A percentile compares a stretch with the other conserved stretches of the same genome.
These are phyloP conservation scores for Gopherus flavomarginatus DNA, from an alignment of 2,113 vertebrate genomes.

Conservation along the genomic window DNA sequence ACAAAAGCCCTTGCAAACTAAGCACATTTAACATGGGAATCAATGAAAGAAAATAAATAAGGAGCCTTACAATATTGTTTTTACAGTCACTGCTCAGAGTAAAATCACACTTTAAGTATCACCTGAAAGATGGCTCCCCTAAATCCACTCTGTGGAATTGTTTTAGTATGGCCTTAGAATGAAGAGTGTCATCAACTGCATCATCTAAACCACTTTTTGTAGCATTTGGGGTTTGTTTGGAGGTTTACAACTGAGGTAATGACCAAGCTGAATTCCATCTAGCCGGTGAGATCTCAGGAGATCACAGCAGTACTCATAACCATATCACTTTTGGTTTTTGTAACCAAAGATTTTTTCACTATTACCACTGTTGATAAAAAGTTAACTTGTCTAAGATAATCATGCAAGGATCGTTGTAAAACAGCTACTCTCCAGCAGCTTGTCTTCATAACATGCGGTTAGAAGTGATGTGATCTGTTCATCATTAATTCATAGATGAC, in stretches of 20 bases:
- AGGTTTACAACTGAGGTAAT: neutral
- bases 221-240: neutral
- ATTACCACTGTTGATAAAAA: neutral
- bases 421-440: neutral
- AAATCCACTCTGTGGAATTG: neutral
- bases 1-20: neutral
- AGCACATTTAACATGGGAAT: neutral
- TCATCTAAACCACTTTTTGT: neutral
- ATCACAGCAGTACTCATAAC: neutral
- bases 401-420: neutral
- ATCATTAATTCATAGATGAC: neutral
- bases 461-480: neutral
- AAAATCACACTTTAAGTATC: conserved; percentile 1
- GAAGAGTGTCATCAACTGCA: neutral
- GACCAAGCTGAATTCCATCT: neutral
- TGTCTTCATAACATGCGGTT: neutral
- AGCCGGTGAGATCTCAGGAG: neutral
- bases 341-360: neutral
- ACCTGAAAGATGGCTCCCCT: neutral
- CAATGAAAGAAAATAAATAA: neutral
- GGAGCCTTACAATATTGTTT: neutral
- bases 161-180: neutral
- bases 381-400: neutral
- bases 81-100: neutral
- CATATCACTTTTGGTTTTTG: neutral